Evolutionary conservation across 2,888 invertebrate genomes (phyloP).

Genomic region (Lathronympha strigana): DNA sequence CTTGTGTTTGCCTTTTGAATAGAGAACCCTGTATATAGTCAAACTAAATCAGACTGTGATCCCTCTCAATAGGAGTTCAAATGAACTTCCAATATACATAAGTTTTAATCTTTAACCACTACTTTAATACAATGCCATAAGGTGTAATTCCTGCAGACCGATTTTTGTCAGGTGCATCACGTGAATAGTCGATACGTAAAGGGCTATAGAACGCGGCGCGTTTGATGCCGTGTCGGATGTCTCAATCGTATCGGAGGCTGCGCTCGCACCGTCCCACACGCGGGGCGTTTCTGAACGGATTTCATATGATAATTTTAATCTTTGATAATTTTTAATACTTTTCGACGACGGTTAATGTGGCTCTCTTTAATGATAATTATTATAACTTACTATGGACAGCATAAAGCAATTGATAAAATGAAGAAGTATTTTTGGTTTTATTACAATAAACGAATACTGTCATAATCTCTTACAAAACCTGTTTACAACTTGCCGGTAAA

Average conservation of each 20-base stretch:
- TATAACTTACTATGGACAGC: slow-evolving; percentile 7
- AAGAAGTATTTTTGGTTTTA: not conserved
- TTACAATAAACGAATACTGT: not conserved
- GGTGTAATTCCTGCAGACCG: slow-evolving; percentile 22
- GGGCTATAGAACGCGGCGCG: slow-evolving; percentile 76
- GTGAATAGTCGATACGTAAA: slow-evolving; percentile 62
- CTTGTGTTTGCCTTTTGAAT: slow-evolving; percentile 43
- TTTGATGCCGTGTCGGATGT: slow-evolving; percentile 80
- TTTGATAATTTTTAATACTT: slow-evolving; percentile 35
- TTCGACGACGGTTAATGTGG: slow-evolving; percentile 9
- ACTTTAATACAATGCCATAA: not conserved
- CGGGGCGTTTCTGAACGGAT: slow-evolving; percentile 47
- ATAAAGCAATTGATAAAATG: not conserved
- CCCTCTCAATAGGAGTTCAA: slow-evolving; percentile 31
- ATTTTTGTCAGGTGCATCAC: slow-evolving; percentile 49
- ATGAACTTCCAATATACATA: not conserved
- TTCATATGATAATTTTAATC: slow-evolving; percentile 38
- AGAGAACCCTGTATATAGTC: slow-evolving; percentile 15
- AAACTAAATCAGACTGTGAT: slow-evolving; percentile 49
- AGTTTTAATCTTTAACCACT: not conserved
- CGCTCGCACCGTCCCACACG: slow-evolving; percentile 65
- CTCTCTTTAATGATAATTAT: slow-evolving; percentile 23
- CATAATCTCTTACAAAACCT: not conserved
- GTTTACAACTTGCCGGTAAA: no score
- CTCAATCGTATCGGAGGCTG: slow-evolving; percentile 65